phyloP scores from a whole-genome alignment of 2,113 vertebrate genomes.

The Oreochromis niloticus region DNA sequence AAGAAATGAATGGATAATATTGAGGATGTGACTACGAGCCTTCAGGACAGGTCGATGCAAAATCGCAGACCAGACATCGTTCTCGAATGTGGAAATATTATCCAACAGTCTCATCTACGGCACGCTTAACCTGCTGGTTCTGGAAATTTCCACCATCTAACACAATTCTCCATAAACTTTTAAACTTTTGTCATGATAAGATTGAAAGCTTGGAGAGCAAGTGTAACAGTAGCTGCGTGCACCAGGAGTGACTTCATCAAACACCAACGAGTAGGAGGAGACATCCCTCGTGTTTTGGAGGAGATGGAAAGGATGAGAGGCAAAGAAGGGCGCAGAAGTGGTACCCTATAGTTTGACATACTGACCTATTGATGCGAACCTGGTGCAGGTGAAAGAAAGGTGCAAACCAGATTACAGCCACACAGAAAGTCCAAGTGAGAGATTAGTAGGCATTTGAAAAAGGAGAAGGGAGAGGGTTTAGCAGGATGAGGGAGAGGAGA shows the following conservation, averaged over 20 bases:
- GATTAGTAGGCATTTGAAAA: constrained; percentile 60
- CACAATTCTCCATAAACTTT: neutral
- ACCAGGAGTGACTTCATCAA: neutral
- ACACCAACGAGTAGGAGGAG: neutral
- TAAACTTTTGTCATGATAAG: neutral
- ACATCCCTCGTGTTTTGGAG: neutral
- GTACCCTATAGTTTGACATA: constrained; percentile 16
- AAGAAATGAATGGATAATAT: neutral
- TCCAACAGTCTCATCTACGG: neutral
- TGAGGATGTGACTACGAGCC: neutral
- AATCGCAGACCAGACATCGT: neutral
- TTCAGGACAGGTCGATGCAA: neutral
- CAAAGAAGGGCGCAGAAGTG: neutral
- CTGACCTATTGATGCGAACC: constrained; percentile 53
- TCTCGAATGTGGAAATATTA: neutral
- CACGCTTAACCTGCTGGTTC: neutral
- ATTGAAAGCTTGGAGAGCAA: neutral
- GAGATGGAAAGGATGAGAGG: neutral
- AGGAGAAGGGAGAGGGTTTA: constrained; percentile 68
- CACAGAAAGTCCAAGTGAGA: constrained; percentile 27
- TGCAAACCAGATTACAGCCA: constrained; percentile 56
- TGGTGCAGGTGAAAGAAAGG: constrained; percentile 39
- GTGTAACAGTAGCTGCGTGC: neutral
- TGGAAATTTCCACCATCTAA: neutral
- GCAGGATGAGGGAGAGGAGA: constrained; percentile 64